A percentile compares a stretch with the other conserved stretches of the same genome.
Conservation (phyloP, 2,113 vertebrate genomes). For the Thunnus maccoyii region DNA sequence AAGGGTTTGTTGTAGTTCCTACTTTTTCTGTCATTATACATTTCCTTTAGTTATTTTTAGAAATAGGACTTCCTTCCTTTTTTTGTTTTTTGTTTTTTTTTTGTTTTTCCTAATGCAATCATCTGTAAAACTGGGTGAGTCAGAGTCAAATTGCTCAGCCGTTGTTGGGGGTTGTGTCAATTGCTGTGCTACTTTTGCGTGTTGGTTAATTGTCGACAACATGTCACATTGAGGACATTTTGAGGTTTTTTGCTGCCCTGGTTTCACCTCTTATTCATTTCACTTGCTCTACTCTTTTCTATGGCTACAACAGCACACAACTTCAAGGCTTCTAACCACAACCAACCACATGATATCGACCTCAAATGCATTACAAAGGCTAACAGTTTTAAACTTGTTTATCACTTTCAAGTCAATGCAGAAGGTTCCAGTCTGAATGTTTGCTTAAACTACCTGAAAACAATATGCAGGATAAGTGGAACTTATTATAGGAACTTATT, state of each 20-base stretch:
- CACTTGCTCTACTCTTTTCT: constrained; percentile 40
- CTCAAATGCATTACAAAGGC: background rate
- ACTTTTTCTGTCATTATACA: background rate
- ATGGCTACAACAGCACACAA: constrained; percentile 8
- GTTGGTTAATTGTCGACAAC: background rate
- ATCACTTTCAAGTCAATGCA: background rate
- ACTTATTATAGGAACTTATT: background rate
- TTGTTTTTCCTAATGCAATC: background rate
- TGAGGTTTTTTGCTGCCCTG: background rate
- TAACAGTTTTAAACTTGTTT: background rate
- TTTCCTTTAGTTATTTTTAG: constrained; percentile 49
- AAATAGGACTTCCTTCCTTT: constrained; percentile 31
- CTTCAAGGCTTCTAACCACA: constrained; percentile 6
- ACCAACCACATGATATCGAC: background rate
- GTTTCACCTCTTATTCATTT: constrained; percentile 1
- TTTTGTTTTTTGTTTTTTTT: constrained; percentile 3
- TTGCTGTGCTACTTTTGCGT: background rate
- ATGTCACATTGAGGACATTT: background rate
- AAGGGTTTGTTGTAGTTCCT: constrained; percentile 10
- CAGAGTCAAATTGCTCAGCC: background rate
- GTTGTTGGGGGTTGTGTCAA: background rate
- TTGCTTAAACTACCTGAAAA: background rate
- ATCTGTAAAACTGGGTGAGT: constrained; percentile 19
- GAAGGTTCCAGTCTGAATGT: background rate
- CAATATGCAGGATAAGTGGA: background rate